Percentiles rank a stretch among this genome's conserved stretches.
Evolutionary conservation across 1,140 invertebrate genomes (phyloP).

Genomic region (Xylocopa sonorina): DNA sequence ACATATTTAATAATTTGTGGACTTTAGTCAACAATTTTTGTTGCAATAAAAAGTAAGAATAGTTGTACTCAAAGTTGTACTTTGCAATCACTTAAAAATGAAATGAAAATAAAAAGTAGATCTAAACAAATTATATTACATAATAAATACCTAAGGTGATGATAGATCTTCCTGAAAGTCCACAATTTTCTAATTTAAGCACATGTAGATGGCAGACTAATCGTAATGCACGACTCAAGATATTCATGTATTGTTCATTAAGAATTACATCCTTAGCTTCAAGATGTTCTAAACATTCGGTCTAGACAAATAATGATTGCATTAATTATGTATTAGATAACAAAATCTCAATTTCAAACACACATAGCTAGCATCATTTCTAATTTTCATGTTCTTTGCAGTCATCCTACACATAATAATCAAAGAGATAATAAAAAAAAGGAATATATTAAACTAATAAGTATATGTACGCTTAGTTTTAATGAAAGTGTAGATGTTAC

Average conservation of each 20-base stretch:
- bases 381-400: neutral
- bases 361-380: neutral
- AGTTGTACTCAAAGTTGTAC: too few species aligned
- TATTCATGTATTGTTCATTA: constrained; percentile 87
- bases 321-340: constrained; percentile 48
- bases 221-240: constrained; percentile 87
- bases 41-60: neutral
- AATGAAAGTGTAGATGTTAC: neutral
- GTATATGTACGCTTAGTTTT: neutral
- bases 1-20: constrained; percentile 17
- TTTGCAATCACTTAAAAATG: neutral
- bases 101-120: constrained; percentile 2
- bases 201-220: constrained; percentile 86
- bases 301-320: constrained; percentile 81
- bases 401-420: neutral
- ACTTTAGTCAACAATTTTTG: neutral
- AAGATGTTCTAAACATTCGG: constrained; percentile 86
- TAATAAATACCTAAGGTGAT: constrained; percentile 85
- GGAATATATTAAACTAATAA: neutral
- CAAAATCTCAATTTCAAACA: constrained; percentile 12
- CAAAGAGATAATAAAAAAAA: constrained; percentile 10
- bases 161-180: constrained; percentile 85
- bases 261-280: constrained; percentile 86
- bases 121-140: constrained; percentile 25
- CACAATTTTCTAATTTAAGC: constrained; percentile 89